phyloP scores from a whole-genome alignment of 2,113 vertebrate species.

The Lepus americanus region DNA sequence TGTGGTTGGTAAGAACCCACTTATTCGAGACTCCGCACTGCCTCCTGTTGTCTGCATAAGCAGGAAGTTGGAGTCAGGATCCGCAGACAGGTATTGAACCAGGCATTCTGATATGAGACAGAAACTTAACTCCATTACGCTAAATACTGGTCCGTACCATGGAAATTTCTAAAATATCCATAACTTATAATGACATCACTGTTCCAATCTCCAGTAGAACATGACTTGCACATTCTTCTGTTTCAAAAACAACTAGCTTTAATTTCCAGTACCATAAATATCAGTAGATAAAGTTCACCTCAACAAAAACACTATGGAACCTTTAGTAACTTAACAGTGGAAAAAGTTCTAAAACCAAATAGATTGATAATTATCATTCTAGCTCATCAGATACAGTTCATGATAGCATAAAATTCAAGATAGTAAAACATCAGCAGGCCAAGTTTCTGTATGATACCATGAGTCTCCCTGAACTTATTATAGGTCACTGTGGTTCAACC shows the following conservation, averaged over 20 bases:
- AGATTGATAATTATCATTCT: not conserved
- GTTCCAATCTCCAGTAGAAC: fast-evolving
- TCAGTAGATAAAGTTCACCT: not conserved
- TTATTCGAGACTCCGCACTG: too few species aligned
- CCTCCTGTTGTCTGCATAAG: too few species aligned
- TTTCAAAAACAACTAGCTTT: not conserved
- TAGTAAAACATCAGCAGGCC: not conserved
- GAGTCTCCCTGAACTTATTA: not conserved
- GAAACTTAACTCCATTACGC: too few species aligned
- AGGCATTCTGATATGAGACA: too few species aligned
- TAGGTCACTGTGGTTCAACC: not conserved
- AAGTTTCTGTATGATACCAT: not conserved
- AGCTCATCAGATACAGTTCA: not conserved
- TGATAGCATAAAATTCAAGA: not conserved
- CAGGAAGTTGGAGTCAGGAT: too few species aligned
- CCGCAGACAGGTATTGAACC: too few species aligned
- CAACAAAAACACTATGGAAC: not conserved
- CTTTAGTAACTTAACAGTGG: not conserved
- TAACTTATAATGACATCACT: not conserved
- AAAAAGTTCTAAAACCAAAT: not conserved
- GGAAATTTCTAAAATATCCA: not conserved
- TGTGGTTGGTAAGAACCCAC: too few species aligned
- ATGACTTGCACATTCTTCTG: not conserved
- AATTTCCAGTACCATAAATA: not conserved
- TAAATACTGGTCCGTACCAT: too few species aligned